Evolutionary conservation across 2,113 vertebrate species (phyloP).

Genomic region (Sciurus niger): DNA sequence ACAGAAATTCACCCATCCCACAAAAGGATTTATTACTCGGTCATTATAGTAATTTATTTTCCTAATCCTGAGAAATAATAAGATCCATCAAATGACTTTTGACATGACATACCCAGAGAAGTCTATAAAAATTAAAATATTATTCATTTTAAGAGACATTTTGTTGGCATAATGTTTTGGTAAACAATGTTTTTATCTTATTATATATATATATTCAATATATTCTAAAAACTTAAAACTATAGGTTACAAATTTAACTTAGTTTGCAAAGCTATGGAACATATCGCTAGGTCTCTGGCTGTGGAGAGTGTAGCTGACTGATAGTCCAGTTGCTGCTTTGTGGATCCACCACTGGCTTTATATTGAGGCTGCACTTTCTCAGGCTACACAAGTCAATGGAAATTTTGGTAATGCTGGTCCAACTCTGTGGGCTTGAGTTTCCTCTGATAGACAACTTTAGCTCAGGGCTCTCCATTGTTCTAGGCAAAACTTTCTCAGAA

Average conservation of each 20-base stretch:
- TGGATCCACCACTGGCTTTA: no score
- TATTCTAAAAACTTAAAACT: neutral
- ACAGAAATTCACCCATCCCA: neutral
- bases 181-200: neutral
- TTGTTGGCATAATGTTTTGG: neutral
- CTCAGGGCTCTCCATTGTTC: accelerated
- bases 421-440: neutral
- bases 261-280: neutral
- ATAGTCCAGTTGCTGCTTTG: neutral
- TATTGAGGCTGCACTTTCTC: neutral
- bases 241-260: neutral
- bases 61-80: neutral
- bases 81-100: neutral
- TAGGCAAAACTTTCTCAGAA: neutral
- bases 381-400: neutral
- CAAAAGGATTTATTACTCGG: neutral
- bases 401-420: neutral
- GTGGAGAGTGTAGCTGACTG: accelerated
- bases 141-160: neutral
- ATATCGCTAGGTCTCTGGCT: neutral
- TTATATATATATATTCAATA: neutral
- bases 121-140: conserved; percentile 9
- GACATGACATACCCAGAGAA: neutral
- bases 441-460: no score
- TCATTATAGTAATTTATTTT: neutral